Conservation (phyloP, 2,797 vertebrate genomes). For the Apogon hyalosoma region DNA sequence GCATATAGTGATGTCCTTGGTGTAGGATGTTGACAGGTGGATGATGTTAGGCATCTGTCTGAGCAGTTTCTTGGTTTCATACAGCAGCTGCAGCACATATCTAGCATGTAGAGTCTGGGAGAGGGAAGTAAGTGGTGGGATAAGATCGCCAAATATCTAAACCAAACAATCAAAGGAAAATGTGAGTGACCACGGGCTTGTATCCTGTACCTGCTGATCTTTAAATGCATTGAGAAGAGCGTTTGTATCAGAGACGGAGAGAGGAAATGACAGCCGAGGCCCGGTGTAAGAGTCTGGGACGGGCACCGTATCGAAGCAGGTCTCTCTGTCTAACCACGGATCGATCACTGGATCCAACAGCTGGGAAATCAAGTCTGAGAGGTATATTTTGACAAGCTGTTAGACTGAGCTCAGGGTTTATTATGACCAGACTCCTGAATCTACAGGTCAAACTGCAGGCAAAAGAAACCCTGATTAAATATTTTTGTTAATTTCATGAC, state of each 20-base stretch:
- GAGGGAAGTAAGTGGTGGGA: background rate
- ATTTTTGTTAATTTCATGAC: no score
- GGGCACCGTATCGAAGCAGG: constrained; percentile 82
- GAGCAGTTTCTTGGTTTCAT: constrained; percentile 90
- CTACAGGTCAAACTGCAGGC: no score
- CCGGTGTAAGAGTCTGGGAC: constrained; percentile 90
- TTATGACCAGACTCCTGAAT: background rate
- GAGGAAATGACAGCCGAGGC: constrained; percentile 91
- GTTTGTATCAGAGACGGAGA: constrained; percentile 86
- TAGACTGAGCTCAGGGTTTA: background rate
- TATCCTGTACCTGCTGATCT: constrained; percentile 84
- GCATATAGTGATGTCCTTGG: constrained; percentile 93
- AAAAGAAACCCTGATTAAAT: no score
- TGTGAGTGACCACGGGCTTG: background rate
- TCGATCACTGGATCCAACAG: constrained; percentile 78
- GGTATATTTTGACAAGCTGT: constrained; percentile 15
- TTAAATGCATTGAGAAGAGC: constrained; percentile 90
- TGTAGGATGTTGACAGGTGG: constrained; percentile 88
- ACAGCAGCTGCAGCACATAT: constrained; percentile 92
- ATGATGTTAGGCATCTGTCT: constrained; percentile 93
- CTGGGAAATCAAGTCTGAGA: constrained; percentile 86
- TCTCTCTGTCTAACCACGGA: constrained; percentile 72
- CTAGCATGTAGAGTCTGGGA: constrained; percentile 90
- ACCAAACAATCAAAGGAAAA: background rate
- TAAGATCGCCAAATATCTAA: background rate